Evolutionary conservation across 1,140 invertebrate genomes (phyloP).

Genomic region (Drosophila pseudoobscura): DNA sequence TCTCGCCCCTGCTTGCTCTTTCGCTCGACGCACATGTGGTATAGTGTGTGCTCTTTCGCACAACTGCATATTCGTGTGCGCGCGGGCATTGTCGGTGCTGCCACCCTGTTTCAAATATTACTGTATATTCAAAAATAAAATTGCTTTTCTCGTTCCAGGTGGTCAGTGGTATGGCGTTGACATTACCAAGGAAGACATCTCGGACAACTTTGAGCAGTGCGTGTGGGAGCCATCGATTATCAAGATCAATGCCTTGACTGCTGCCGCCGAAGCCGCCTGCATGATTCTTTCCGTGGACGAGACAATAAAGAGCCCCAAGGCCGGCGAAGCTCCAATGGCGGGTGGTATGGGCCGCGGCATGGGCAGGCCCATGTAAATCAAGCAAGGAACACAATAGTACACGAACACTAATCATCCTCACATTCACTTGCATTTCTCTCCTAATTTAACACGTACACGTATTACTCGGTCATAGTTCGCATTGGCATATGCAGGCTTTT

Average conservation of each 20-base stretch:
- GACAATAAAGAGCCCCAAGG: slow-evolving; percentile 96
- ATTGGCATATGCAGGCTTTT: slow-evolving; percentile 31
- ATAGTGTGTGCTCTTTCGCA: slow-evolving; percentile 70
- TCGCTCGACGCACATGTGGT: slow-evolving; percentile 32
- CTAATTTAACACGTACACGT: slow-evolving; percentile 70
- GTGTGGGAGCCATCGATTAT: slow-evolving; percentile 99
- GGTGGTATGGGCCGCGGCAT: slow-evolving; percentile 87
- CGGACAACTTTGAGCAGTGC: slow-evolving; percentile 96
- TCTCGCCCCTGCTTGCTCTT: slow-evolving; percentile 51
- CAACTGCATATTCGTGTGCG: slow-evolving; percentile 15
- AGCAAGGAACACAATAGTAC: slow-evolving; percentile 33
- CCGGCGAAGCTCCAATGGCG: slow-evolving; percentile 85
- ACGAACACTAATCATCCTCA: slow-evolving; percentile 46
- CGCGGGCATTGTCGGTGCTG: slow-evolving; percentile 54
- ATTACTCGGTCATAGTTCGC: slow-evolving; percentile 63
- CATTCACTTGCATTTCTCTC: slow-evolving; percentile 58
- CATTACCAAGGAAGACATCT: slow-evolving; percentile 95
- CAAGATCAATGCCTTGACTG: slow-evolving; percentile 98
- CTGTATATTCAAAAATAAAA: slow-evolving; percentile 7
- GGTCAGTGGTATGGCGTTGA: slow-evolving; percentile 98
- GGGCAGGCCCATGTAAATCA: slow-evolving; percentile 86
- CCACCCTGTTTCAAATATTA: slow-evolving; percentile 34
- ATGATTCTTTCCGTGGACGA: slow-evolving; percentile 98
- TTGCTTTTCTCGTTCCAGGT: slow-evolving; percentile 57
- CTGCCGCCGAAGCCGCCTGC: slow-evolving; percentile 97